These are phyloP conservation scores for Catocala sponsa DNA, from an alignment of 2,888 invertebrate species.

Conservation along the genomic window DNA sequence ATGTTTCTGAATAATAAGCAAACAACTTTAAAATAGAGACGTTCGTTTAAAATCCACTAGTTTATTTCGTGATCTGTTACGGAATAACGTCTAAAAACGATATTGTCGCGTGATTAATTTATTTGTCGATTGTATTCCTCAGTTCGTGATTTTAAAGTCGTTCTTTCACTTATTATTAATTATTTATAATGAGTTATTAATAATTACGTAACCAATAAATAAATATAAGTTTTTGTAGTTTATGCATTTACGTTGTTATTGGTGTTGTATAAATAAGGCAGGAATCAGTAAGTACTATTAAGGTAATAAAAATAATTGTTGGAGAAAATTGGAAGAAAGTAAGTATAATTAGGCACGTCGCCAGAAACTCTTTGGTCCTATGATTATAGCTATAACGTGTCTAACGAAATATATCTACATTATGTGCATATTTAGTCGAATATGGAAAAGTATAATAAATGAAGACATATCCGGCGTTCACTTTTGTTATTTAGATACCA, in stretches of 20 bases:
- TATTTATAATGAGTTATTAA: no score
- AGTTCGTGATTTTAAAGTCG: no score
- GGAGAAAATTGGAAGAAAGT: constrained; percentile 23
- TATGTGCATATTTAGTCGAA: constrained; percentile 38
- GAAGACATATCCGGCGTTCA: constrained; percentile 11
- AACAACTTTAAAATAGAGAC: constrained; percentile 16
- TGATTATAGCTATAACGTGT: constrained; percentile 44
- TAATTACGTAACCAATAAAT: no score
- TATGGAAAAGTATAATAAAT: constrained; percentile 13
- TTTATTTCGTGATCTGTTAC: no score
- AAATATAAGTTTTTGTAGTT: not conserved
- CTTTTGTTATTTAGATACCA: constrained; percentile 16
- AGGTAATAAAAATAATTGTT: not conserved
- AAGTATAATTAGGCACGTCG: constrained; percentile 44
- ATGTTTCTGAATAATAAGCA: constrained; percentile 38
- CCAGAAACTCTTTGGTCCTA: constrained; percentile 56
- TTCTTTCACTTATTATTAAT: no score
- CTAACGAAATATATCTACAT: constrained; percentile 45
- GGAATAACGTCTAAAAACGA: no score
- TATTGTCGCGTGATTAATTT: no score
- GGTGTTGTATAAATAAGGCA: constrained; percentile 5
- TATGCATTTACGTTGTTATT: not conserved
- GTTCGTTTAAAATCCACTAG: not conserved
- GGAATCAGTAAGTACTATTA: constrained; percentile 8
- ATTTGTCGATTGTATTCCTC: no score